phyloP scores from a whole-genome alignment of 2,888 invertebrate genomes.

The Sinelater perroti region DNA sequence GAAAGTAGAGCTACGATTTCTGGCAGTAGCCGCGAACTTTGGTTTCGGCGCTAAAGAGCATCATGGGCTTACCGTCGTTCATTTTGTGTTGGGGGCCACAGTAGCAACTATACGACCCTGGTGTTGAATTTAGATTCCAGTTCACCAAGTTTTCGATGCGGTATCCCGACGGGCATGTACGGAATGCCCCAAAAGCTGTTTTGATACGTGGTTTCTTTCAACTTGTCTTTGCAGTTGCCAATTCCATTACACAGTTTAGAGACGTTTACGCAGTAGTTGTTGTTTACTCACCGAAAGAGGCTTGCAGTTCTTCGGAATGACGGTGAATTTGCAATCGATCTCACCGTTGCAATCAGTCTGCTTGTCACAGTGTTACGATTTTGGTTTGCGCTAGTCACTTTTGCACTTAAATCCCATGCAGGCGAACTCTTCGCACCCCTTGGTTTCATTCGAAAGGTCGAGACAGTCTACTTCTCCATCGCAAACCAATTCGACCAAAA shows the following conservation, averaged over 20 bases:
- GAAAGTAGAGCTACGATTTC: slow-evolving; percentile 63
- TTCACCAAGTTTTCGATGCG: slow-evolving; percentile 56
- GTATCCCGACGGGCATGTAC: slow-evolving; percentile 66
- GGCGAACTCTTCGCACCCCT: slow-evolving; percentile 57
- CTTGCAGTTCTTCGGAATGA: slow-evolving; percentile 59
- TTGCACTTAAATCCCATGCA: slow-evolving; percentile 73
- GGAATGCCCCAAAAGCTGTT: slow-evolving; percentile 63
- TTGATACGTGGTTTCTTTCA: slow-evolving; percentile 68
- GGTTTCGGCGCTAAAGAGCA: slow-evolving; percentile 74
- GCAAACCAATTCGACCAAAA: slow-evolving; percentile 56
- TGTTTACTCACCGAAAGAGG: slow-evolving; percentile 65
- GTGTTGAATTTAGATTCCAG: slow-evolving; percentile 70
- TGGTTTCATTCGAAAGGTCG: slow-evolving; percentile 58
- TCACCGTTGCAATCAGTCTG: slow-evolving; percentile 68
- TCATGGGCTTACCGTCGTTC: slow-evolving; percentile 68
- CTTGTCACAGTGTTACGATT: slow-evolving; percentile 66
- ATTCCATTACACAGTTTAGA: slow-evolving; percentile 65
- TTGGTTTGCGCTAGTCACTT: slow-evolving; percentile 64
- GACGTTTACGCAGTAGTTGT: slow-evolving; percentile 64
- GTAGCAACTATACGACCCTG: slow-evolving; percentile 68
- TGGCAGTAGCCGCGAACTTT: slow-evolving; percentile 73
- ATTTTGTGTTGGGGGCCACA: slow-evolving; percentile 71
- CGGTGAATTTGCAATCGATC: slow-evolving; percentile 59
- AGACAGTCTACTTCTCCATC: slow-evolving; percentile 57
- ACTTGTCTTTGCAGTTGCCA: slow-evolving; percentile 68